These are phyloP conservation scores for Yponomeuta cagnagella DNA, from an alignment of 2,888 invertebrate genomes.

Conservation along the genomic window DNA sequence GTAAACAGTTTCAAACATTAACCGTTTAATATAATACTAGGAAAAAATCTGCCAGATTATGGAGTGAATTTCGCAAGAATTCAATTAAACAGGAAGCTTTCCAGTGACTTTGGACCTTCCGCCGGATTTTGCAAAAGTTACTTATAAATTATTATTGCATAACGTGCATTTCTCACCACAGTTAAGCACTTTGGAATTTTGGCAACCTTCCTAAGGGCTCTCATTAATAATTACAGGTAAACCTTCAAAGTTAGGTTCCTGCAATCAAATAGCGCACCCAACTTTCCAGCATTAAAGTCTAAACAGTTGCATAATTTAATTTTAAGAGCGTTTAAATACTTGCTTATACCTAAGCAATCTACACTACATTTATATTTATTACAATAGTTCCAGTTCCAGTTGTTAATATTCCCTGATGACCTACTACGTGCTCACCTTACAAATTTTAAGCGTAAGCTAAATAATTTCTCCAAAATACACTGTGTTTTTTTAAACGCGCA, in stretches of 20 bases:
- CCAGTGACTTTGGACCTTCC: too few species aligned
- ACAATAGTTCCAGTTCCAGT: too few species aligned
- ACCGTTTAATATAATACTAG: too few species aligned
- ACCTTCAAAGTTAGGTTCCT: conserved; percentile 5
- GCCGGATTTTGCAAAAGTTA: too few species aligned
- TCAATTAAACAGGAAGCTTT: too few species aligned
- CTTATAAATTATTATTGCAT: background rate
- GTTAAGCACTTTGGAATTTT: conserved; percentile 1
- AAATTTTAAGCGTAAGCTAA: too few species aligned
- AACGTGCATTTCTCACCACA: conserved; percentile 5
- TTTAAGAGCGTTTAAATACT: conserved; percentile 2
- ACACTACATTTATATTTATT: background rate
- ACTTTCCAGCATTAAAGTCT: conserved; percentile 9
- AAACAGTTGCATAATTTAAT: conserved; percentile 7
- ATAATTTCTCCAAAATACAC: too few species aligned
- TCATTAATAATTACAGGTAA: conserved; percentile 13
- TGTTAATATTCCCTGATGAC: background rate
- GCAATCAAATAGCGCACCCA: conserved; percentile 11
- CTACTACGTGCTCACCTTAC: background rate
- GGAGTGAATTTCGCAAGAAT: too few species aligned
- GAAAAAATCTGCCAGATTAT: too few species aligned
- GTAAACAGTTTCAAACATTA: background rate
- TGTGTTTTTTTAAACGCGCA: too few species aligned
- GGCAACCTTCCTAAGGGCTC: conserved; percentile 6
- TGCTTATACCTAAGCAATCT: background rate